Evolutionary conservation across 2,797 vertebrate species (phyloP), one percentile per base, ranked within the genome.

Genomic region (Picus viridis): DNA sequence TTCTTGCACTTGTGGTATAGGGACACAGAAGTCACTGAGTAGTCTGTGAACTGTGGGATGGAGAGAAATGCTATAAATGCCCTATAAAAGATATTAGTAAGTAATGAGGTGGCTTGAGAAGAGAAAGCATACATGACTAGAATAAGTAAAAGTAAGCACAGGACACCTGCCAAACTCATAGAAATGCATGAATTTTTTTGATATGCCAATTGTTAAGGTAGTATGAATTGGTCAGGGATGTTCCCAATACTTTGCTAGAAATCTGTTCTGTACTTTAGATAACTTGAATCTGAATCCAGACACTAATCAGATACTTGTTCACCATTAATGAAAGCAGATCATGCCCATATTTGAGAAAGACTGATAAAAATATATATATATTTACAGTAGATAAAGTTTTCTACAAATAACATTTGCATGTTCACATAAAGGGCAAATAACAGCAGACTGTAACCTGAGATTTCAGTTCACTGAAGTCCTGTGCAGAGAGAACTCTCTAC

Each of bases 81-180:
- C 8, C 20, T 81, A 54, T 53, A 49, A 81, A 57, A 63, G 10
- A 49, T 67, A 63, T 30, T 49, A 67, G n/a, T 47, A 86, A 20
- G 7, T 23, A 82, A 59, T 39, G 63, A 36, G 49, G 8, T 45
- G 15, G 2, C 6, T 74, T 49, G 17, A n/a, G 39, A 74, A 45
- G 3, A 79, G 45, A 53, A 63, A 85, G 7, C 10, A 30, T 29
- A 6, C 12, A 36, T 29, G 0, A 36, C 13, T 81, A 39, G 26
- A 88, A n/a, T 39, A 32, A 39, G 19, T 24, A 64, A 88, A 53
- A 5, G 10, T 64, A 72, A 78, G 41, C 65, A 30, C 3, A 58
- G 14, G 20, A 61, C 32, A 56, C 0, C 0, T 45, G 49, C 5
- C 4, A 71, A 75, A 88, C 23, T 9, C 10, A 68, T 5, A 26